Evolutionary conservation across 2,888 invertebrate genomes (phyloP).

Genomic region (Ormyrus thymus): DNA sequence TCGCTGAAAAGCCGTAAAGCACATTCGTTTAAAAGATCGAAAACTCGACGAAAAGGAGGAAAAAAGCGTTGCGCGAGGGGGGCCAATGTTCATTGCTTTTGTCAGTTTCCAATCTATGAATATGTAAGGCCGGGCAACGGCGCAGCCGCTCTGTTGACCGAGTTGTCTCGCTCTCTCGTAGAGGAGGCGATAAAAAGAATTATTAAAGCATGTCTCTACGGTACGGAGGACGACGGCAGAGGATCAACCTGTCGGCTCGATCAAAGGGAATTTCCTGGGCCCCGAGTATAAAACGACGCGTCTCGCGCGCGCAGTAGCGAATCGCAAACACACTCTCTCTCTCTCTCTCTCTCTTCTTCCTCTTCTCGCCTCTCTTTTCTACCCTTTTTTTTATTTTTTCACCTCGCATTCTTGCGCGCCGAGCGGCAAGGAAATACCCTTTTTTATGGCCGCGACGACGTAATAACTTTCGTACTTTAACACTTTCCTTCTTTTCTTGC

Average conservation of each 20-base stretch:
- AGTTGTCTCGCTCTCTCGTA: slow-evolving; percentile 26
- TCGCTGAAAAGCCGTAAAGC: no score
- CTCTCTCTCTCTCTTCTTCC: not conserved
- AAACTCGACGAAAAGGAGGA: no score
- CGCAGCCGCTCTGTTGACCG: slow-evolving; percentile 36
- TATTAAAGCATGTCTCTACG: slow-evolving; percentile 62
- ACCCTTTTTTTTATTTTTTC: slow-evolving; percentile 17
- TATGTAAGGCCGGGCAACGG: slow-evolving; percentile 29
- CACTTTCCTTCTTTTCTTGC: slow-evolving; percentile 39
- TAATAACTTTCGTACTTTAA: slow-evolving; percentile 56
- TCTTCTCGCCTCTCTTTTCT: not conserved
- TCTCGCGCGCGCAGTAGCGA: slow-evolving; percentile 30
- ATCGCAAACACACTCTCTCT: slow-evolving; percentile 9
- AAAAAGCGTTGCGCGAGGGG: no score
- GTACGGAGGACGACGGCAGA: not conserved
- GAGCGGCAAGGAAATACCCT: slow-evolving; percentile 44
- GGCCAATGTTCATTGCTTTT: slow-evolving; percentile 35
- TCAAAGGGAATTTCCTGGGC: slow-evolving; percentile 60
- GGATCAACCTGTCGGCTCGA: slow-evolving; percentile 58
- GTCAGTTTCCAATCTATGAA: slow-evolving; percentile 48
- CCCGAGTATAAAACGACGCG: slow-evolving; percentile 37
- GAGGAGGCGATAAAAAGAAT: slow-evolving; percentile 65
- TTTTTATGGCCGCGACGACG: slow-evolving; percentile 49
- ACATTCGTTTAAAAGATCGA: no score
- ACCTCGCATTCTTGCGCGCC: slow-evolving; percentile 46